These are phyloP conservation scores for Prunella himalayana DNA, from an alignment of 2,113 vertebrate species.

Conservation along the genomic window DNA sequence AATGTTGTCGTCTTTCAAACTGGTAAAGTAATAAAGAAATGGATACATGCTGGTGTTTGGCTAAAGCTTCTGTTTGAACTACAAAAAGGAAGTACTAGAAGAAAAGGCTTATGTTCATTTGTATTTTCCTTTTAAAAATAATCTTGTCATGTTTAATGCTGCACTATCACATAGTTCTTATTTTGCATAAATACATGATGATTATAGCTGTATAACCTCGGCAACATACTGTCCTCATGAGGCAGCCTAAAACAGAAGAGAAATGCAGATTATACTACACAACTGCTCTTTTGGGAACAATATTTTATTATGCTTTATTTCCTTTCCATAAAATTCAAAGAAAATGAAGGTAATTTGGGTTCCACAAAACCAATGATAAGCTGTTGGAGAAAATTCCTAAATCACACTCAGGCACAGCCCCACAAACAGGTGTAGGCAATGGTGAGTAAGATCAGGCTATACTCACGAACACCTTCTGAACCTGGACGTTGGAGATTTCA, in stretches of 20 bases:
- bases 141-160: neutral
- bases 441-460: neutral
- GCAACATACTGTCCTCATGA: constrained; percentile 58
- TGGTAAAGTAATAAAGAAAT: neutral
- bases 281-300: constrained; percentile 55
- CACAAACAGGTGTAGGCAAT: neutral
- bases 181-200: constrained; percentile 49
- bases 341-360: constrained; percentile 49
- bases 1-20: neutral
- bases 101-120: neutral
- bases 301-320: constrained; percentile 69
- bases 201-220: constrained; percentile 62
- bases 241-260: constrained; percentile 56
- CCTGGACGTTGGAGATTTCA: neutral
- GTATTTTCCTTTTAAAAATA: constrained; percentile 25
- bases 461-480: neutral
- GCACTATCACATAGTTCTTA: constrained; percentile 44
- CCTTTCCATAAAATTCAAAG: constrained; percentile 55
- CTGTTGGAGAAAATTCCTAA: neutral
- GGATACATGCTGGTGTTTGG: neutral
- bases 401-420: neutral
- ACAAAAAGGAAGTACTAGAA: neutral
- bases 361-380: constrained; percentile 18
- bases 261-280: constrained; percentile 52
- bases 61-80: neutral